These are phyloP conservation scores for Caenorhabditis afra DNA, from an alignment of 2,888 invertebrate genomes.

Conservation along the genomic window DNA sequence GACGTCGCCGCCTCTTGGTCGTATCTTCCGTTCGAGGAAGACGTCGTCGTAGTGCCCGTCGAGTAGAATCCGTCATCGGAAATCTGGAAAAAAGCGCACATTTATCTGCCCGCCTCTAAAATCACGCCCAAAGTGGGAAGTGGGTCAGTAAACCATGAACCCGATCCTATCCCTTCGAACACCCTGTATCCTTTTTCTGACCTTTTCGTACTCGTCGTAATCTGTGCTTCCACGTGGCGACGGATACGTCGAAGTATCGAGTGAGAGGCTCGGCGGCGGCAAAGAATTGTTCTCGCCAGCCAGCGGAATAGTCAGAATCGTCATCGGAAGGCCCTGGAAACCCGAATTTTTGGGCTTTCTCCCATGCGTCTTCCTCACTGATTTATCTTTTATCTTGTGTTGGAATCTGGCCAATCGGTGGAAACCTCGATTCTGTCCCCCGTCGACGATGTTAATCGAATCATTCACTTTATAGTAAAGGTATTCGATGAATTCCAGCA, in stretches of 20 bases:
- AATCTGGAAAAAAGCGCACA: slow-evolving; percentile 61
- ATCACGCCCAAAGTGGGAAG: too few relatives aligned
- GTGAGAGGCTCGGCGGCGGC: slow-evolving; percentile 57
- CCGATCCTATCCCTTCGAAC: too few relatives aligned
- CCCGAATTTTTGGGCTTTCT: neutral
- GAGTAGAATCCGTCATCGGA: slow-evolving; percentile 72
- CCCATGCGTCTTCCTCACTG: slow-evolving; percentile 31
- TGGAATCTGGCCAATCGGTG: slow-evolving; percentile 67
- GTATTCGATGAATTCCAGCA: slow-evolving; percentile 71
- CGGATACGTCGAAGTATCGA: slow-evolving; percentile 37
- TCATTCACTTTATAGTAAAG: slow-evolving; percentile 71
- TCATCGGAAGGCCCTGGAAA: slow-evolving; percentile 68
- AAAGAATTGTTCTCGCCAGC: slow-evolving; percentile 64
- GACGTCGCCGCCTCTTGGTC: neutral
- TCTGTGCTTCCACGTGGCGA: slow-evolving; percentile 58
- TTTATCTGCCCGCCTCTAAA: too few relatives aligned
- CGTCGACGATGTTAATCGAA: slow-evolving; percentile 63
- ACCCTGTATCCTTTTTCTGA: slow-evolving; percentile 1
- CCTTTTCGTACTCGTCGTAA: slow-evolving; percentile 67
- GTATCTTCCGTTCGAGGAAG: slow-evolving; percentile 18
- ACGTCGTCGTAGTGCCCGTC: slow-evolving; percentile 38
- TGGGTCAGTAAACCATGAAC: too few relatives aligned
- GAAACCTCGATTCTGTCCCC: slow-evolving; percentile 59
- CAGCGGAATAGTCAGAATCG: slow-evolving; percentile 67
- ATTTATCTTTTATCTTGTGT: slow-evolving; percentile 70